Evolutionary conservation across 2,113 vertebrate genomes (phyloP), one percentile per base, ranked within the genome.

Genomic region (Bucco capensis): DNA sequence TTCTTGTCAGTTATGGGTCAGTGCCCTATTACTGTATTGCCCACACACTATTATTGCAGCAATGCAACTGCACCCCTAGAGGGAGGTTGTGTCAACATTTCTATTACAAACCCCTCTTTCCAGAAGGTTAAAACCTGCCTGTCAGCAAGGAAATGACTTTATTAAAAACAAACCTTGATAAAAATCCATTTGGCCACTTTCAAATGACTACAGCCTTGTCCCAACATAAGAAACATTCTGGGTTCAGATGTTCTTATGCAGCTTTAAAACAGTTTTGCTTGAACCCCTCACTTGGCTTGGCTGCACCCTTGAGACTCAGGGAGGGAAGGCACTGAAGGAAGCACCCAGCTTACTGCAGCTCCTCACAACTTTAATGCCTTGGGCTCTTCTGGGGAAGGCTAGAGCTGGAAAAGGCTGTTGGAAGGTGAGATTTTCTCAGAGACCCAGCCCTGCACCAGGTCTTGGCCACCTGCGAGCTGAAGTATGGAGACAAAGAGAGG

Each of bases 11-110:
- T 90, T 94, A 69, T 80, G 82, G 87, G 88, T 89, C 93, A 92
- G 50, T 90, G 94, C 93, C 86, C 86, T 73, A 83, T 91, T 96
- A 80, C 95, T 92, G 78, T 71, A 93, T 75, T 89, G 94, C 83
- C 86, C 84, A 11, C 40, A 74, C 53, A 79, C 83, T 96, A 49
- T 47, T 89, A 93, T 73, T 89, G 90, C 89, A 96, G 96, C 88
- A 83, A 86, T 94, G 86, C 95, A 95, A 86, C 79, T 44, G 83
- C 91, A 97, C 94, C 94, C 94, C 93, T 71, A 81, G 93, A 96
- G 89, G 91, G 82, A 91, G 94, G 95, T 96, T 96, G 92, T 97
- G 97, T 97, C 97, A 97, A 97, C 96, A 96, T 93, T 97, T 97
- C 96, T 92, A 85, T 86, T 86, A 86, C 82, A 92, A 94, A 90